Evolutionary conservation across 1,140 invertebrate species (phyloP), one percentile per base, ranked within the genome.

Genomic region (Campoletis sonorensis): DNA sequence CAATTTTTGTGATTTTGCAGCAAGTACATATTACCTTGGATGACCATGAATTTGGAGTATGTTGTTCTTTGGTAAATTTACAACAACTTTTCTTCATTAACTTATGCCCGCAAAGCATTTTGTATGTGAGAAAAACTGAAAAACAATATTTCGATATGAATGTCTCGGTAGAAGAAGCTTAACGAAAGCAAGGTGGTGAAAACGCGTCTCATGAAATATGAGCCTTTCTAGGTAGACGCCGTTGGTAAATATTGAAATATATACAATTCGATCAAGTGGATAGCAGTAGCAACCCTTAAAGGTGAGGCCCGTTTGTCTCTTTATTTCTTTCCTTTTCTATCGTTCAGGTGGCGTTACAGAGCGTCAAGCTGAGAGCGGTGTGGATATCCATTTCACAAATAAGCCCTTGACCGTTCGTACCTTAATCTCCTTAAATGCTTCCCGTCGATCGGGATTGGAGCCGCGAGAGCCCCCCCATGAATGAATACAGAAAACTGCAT

Each of bases 391-490:
- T 64, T 64, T 64, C 61, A 64, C 61, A 64, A 64, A 23, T 23
- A 64, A 64, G 61, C 61, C 61, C 61, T 64, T 64, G 61, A 64
- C 61, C 61, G 3, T 64, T 64, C 61, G 61, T 64, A 64, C 61
- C 10, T 23, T 64, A 64, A 64, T 64, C 61, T 64, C 61, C 61
- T 64, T 64, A 64, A 64, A 64, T 23, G 61, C 61, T 64, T 54
- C 51, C n/a, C 51, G 51, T 54, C 51, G 51, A 64, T 64, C 10
- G 11, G 23, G 21, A 64, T 10, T 4, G 23, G 23, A 64, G 61
- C 61, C 61, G 61, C 21, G 21, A 64, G 13, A 64, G 11, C 23
- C 61, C 23, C 61, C 23, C 61, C n/a, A 64, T 64, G 61, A 26
- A 64, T 64, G 61, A 64, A 64, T 10, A 64, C 23, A 64, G 61